Evolutionary conservation across 2,797 vertebrate species (phyloP), one percentile per base, ranked within the genome.

Genomic region (Liparis tanakae): DNA sequence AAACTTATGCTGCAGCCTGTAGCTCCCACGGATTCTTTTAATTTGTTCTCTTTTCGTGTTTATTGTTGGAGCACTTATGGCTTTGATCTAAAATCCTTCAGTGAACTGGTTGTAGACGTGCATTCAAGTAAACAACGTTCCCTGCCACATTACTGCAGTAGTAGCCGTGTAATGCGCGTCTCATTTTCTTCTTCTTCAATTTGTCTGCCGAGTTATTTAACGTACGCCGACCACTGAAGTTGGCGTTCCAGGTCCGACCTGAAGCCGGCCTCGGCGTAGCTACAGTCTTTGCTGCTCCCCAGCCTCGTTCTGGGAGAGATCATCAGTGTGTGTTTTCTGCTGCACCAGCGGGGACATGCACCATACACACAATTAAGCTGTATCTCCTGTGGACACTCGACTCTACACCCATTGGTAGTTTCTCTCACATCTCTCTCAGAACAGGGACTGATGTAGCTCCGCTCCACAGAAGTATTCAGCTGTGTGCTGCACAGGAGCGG

Each of bases 61-160:
- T n/a, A n/a, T n/a, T n/a, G n/a, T n/a, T n/a, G n/a, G n/a, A n/a
- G n/a, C n/a, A n/a, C n/a, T n/a, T n/a, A n/a, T n/a, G n/a, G n/a
- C 73, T 65, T 33, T 58, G 59, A 74, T 71, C 60, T 44, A 51
- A 75, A 62, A 3, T 56, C 59, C 62, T 63, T 30, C 18, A 14
- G 22, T 25, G 54, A 58, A 67, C 60, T 63, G 48, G 10, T 30
- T 59, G 55, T 6, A 54, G 51, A 68, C 50, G 59, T 70, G 58
- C 25, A 44, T 48, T 30, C 57, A 78, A 51, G 75, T 58, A 17
- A 53, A 6, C 6, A 1, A 54, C 43, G 44, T 33, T 43, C 34
- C 13, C 39, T n/a, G 10, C 7, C 14, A 44, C 66, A 55, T 46
- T 6, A 17, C 54, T 34, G 51, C 43, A 33, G 15, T 54, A 6